phyloP scores from a whole-genome alignment of 2,797 vertebrate species.

The Platalea minor region DNA sequence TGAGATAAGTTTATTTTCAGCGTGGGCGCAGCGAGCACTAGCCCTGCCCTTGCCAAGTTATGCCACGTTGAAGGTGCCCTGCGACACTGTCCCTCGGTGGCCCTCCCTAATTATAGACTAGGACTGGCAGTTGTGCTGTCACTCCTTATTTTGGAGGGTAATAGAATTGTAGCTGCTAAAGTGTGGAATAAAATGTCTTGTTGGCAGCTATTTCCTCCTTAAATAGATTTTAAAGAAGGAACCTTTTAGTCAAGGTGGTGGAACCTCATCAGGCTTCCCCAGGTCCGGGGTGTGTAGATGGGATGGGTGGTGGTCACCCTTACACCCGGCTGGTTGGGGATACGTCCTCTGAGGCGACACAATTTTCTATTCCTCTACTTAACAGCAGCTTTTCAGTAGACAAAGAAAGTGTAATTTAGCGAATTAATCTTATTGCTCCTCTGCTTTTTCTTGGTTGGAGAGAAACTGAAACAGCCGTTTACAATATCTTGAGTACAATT shows the following conservation, averaged over 20 bases:
- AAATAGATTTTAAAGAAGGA: rapidly evolving
- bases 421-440: neutral
- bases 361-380: neutral
- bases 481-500: rapidly evolving
- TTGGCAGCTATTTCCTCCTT: neutral
- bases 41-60: neutral
- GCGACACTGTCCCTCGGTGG: neutral
- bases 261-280: neutral
- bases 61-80: neutral
- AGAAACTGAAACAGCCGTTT: neutral
- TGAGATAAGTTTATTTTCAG: neutral
- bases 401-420: neutral
- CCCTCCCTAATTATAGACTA: neutral
- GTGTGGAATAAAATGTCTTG: neutral
- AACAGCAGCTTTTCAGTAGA: neutral
- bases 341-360: neutral
- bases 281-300: rapidly evolving
- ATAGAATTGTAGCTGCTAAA: neutral
- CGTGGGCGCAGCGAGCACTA: neutral
- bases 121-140: neutral
- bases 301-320: neutral
- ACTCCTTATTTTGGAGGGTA: neutral
- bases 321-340: rapidly evolving
- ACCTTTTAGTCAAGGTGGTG: neutral
- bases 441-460: neutral